Base-by-base conservation (phyloP, 92 coral and sea anemone species). In the Siderastrea radians region DNA sequence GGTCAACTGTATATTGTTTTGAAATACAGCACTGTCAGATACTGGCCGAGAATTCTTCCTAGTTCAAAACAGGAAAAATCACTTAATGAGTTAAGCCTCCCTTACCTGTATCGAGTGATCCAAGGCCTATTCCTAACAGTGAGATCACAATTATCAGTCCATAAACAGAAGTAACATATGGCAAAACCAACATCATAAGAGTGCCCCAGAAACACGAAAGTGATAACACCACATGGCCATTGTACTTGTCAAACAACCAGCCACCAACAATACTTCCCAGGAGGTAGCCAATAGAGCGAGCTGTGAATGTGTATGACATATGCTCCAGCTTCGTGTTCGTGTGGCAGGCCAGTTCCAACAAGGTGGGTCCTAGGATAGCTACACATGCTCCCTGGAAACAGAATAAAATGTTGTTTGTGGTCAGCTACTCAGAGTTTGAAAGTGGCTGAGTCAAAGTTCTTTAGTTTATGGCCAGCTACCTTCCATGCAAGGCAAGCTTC, bases 61-160 rank as follows among this genome's bases (percentile, higher is more conserved):
- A 26, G 38, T 26, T 26, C 38, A 26, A 26, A 26, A 26, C 38
- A 26, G 38, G 38, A 26, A 26, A 26, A 26, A 26, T 26, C 38
- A 26, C 38, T 26, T 26, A 26, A 26, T 26, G 38, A 26, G 38
- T 26, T 26, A 26, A 26, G 38, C 19, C 44, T 70, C 15, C 13
- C 78, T 51, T 83, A 98, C 99, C 98, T 88, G 99, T 98, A 69
- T 98, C 96, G 9, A 98, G 87, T 4, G 98, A 84, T 47, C 99
- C 99, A 55, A 84, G 87, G 1, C 90, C 94, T 6, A 92, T 55
- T 15, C 96, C 93, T 82, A 92, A 82, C 2, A 87, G 86, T 15
- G 89, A 92, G 19, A 90, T 60, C 12, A 91, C 86, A 81, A 94
- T 75, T 19, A 96, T 78, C 65, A 98, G 78, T 43, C 84, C 93